Evolutionary conservation across 2,113 vertebrate genomes (phyloP), one percentile per base, ranked within the genome.

Genomic region (Cygnus atratus): DNA sequence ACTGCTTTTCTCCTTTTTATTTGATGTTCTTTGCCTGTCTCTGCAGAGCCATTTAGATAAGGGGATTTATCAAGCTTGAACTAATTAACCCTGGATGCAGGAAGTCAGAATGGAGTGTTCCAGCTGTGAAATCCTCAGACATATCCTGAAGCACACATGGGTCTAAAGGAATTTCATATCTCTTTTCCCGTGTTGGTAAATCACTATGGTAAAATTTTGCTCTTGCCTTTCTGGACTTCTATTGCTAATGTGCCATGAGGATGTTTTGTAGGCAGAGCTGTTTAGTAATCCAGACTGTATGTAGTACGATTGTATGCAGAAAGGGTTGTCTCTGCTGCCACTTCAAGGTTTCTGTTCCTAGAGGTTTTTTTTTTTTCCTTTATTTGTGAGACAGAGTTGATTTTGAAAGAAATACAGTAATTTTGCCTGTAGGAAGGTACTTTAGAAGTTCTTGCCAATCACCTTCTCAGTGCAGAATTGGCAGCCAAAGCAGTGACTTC

Each of bases 21-120:
- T 94, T 95, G 70, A 84, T 92, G 90, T 91, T 92, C 77, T 72
- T 92, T 96, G 88, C 95, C 63, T 87, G 84, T 94, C 84, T 92
- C 88, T 95, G 85, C 88, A 94, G 61, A 92, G 84, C 86, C 86
- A 82, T 96, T 97, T 93, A 96, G 95, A 95, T 96, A 96, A 96
- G 88, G 73, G 80, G 76, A 88, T 93, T 95, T 97, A 95, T 94
- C 92, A 94, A 85, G 96, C 95, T 95, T 95, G 92, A 95, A 91
- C 87, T 96, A 94, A 96, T 92, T 97, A 96, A 94, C 92, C 80
- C 84, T 79, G 71, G 71, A 87, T 94, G 80, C 90, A 91, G 86
- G 91, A 87, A 93, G 90, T 84, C 77, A 59, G 77, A 85, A 29
- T 76, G 72, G 88, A 87, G 90, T 16, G 44, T 84, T 93, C 75